Percentiles rank a stretch among this genome's conserved stretches.
Evolutionary conservation across 2,113 vertebrate species (phyloP).

Genomic region (Ctenodactylus gundi): DNA sequence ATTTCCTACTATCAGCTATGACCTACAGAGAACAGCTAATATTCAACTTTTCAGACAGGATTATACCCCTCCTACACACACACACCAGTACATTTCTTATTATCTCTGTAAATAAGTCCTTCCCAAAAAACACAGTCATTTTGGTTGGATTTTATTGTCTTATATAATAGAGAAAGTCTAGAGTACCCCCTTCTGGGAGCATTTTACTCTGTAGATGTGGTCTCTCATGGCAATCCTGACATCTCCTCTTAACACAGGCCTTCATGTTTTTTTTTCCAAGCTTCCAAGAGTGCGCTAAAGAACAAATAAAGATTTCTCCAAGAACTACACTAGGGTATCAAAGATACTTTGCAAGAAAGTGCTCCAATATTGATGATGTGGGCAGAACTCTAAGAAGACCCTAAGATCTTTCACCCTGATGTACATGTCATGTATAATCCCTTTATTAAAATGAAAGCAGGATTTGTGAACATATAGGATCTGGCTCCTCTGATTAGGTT

Average conservation of each 20-base stretch:
- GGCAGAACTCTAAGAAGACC: conserved; percentile 11
- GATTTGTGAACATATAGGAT: neutral
- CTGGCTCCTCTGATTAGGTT: neutral
- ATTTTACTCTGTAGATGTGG: neutral
- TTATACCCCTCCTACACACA: too few species aligned
- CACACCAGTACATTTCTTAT: neutral
- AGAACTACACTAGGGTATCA: neutral
- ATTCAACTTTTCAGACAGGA: neutral
- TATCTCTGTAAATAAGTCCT: neutral
- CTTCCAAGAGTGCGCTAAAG: neutral
- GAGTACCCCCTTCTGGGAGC: neutral
- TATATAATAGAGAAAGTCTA: neutral
- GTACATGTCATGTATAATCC: neutral
- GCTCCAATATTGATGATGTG: neutral
- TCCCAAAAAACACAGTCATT: conserved; percentile 7
- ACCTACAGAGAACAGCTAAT: neutral
- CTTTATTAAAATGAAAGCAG: neutral
- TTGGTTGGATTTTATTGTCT: neutral
- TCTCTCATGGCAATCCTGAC: neutral
- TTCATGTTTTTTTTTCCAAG: neutral
- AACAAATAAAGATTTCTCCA: neutral
- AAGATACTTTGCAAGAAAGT: neutral
- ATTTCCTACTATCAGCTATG: neutral
- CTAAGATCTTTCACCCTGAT: neutral
- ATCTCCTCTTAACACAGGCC: neutral